These are phyloP conservation scores for Ispidina picta DNA, from an alignment of 2,797 vertebrate genomes.

Conservation along the genomic window DNA sequence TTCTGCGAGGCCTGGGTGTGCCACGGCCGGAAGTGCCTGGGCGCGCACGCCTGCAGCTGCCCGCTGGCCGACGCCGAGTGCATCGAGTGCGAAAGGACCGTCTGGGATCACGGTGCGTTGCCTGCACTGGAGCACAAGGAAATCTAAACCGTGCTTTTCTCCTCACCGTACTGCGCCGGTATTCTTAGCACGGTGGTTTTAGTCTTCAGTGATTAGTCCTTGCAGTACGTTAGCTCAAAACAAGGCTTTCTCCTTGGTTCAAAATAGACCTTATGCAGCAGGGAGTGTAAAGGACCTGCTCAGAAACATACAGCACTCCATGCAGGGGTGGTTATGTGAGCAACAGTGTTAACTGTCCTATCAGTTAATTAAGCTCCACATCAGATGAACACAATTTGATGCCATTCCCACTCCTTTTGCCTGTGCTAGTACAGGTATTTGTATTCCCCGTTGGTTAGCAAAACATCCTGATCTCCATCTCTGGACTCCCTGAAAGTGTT, in stretches of 20 bases:
- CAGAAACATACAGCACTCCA: background rate
- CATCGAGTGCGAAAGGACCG: constrained; percentile 91
- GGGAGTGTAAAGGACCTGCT: background rate
- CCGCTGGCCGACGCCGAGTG: constrained; percentile 93
- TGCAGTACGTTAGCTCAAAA: background rate
- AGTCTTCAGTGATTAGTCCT: background rate
- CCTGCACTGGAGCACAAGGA: background rate
- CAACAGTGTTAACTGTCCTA: background rate
- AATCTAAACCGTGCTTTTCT: background rate
- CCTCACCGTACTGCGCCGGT: background rate
- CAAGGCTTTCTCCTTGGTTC: background rate
- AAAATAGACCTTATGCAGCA: background rate
- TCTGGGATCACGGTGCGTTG: constrained; percentile 94
- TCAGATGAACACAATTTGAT: background rate
- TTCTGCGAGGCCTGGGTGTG: constrained; percentile 99
- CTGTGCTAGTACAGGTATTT: background rate
- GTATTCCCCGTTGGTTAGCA: background rate
- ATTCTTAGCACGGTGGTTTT: background rate
- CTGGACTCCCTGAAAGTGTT: background rate
- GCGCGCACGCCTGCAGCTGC: constrained; percentile 91
- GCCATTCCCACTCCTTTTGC: background rate
- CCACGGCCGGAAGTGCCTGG: constrained; percentile 94
- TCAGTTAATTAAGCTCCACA: background rate
- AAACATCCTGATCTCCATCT: background rate
- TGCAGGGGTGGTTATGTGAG: background rate